Percentiles rank a stretch among this genome's conserved stretches.
Evolutionary conservation across 2,888 invertebrate species (phyloP).

Genomic region (Buathra laborator): DNA sequence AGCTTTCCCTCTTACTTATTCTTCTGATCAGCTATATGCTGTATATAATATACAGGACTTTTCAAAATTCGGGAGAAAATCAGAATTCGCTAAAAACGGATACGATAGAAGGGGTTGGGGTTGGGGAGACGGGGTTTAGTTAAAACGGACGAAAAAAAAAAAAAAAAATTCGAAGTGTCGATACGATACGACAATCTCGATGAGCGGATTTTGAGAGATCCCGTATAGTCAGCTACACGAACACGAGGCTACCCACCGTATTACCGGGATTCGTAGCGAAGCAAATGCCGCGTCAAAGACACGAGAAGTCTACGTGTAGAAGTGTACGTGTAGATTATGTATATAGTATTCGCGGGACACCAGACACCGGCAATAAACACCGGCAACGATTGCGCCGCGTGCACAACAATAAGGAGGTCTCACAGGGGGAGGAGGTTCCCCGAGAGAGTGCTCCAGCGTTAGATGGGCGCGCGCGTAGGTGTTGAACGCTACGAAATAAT

Average conservation of each 20-base stretch:
- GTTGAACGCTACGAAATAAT: conserved; percentile 78
- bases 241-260: conserved; percentile 30
- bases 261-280: conserved; percentile 43
- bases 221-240: not conserved
- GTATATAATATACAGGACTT: not conserved
- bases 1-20: conserved; percentile 46
- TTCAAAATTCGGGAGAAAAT: not conserved
- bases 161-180: too few species aligned
- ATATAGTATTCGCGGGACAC: conserved; percentile 30
- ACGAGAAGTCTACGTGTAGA: conserved; percentile 30
- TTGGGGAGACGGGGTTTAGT: too few species aligned
- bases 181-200: not conserved
- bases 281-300: conserved; percentile 56
- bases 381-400: conserved; percentile 40
- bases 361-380: conserved; percentile 48
- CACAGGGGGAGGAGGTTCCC: not conserved
- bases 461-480: conserved; percentile 73
- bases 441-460: not conserved
- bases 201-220: not conserved
- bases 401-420: conserved; percentile 38
- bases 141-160: too few species aligned
- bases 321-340: too few species aligned
- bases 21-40: not conserved
- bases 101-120: too few species aligned
- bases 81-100: too few species aligned